phyloP scores from a whole-genome alignment of 2,797 vertebrate genomes.

The Danio choprae region DNA sequence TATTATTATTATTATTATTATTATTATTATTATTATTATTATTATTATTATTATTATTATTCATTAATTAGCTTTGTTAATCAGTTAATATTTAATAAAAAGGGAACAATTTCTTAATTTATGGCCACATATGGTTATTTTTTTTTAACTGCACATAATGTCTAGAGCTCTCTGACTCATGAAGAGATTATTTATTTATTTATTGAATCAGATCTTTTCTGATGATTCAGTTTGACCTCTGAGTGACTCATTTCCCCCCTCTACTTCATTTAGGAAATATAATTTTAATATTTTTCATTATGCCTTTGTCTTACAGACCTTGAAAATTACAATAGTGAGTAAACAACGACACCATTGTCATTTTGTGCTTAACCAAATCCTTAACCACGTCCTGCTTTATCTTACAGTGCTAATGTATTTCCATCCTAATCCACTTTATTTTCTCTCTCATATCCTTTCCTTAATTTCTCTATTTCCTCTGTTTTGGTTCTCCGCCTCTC shows the following conservation, averaged over 20 bases:
- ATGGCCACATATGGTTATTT: not conserved
- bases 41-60: too few species aligned
- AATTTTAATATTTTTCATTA: not conserved
- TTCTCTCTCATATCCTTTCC: conserved; percentile 55
- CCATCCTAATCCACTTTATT: conserved; percentile 15
- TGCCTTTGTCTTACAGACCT: not conserved
- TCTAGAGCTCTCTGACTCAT: not conserved
- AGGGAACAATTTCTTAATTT: not conserved
- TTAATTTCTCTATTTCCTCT: conserved; percentile 29
- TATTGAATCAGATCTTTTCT: not conserved
- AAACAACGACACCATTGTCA: not conserved
- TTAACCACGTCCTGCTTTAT: conserved; percentile 7
- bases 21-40: too few species aligned
- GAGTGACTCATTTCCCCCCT: not conserved
- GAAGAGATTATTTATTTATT: not conserved
- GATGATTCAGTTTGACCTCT: conserved; percentile 7
- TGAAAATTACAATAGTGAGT: not conserved
- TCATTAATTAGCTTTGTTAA: too few species aligned
- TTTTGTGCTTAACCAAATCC: conserved; percentile 14
- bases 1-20: too few species aligned
- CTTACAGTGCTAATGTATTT: conserved; percentile 16
- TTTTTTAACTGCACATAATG: not conserved
- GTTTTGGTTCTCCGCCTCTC: conserved; percentile 61
- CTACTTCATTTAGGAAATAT: too few species aligned
- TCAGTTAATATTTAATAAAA: too few species aligned